These are phyloP conservation scores for Lemur catta DNA, from an alignment of 2,797 vertebrate genomes.

Conservation along the genomic window DNA sequence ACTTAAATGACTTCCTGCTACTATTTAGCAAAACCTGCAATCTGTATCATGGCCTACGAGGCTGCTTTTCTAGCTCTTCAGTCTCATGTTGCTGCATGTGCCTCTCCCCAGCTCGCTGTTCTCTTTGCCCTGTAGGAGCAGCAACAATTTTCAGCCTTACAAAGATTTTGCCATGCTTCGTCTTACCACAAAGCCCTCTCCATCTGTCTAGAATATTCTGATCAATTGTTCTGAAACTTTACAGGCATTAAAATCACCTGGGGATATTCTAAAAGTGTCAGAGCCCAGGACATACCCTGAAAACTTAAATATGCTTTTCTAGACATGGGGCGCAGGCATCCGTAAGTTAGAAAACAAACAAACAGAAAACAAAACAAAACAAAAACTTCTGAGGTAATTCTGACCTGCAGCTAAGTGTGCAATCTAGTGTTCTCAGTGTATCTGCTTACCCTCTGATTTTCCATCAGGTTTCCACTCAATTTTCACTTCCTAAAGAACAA, in stretches of 20 bases:
- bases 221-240: background rate
- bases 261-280: background rate
- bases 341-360: background rate
- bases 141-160: background rate
- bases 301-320: background rate
- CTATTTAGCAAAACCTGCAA: background rate
- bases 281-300: background rate
- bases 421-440: background rate
- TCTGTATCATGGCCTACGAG: fast-evolving
- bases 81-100: fast-evolving
- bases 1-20: background rate
- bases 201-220: background rate
- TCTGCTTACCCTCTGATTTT: background rate
- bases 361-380: background rate
- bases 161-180: background rate
- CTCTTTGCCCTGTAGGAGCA: background rate
- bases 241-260: background rate
- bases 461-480: background rate
- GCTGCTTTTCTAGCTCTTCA: background rate
- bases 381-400: background rate
- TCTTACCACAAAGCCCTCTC: background rate
- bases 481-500: background rate
- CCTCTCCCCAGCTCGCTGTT: background rate
- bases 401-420: background rate
- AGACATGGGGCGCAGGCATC: background rate